Conservation (phyloP, 2,888 invertebrate species). For the Eilema sororculum region DNA sequence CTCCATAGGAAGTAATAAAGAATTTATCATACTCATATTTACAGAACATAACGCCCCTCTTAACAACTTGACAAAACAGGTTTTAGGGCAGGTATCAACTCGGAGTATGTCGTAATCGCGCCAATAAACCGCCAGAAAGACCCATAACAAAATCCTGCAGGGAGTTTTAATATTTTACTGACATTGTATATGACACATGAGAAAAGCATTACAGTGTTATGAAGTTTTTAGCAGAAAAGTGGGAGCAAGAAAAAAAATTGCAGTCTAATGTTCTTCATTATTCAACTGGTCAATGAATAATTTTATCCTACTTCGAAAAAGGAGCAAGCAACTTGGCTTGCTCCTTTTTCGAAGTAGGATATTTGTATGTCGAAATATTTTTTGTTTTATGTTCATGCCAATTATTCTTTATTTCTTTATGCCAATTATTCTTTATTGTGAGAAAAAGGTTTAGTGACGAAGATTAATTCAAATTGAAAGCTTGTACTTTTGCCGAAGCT, state of each 20-base stretch:
- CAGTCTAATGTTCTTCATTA: neutral
- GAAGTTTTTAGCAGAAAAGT: neutral
- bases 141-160: neutral
- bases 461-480: neutral
- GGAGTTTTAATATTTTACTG: conserved; percentile 13
- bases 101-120: conserved; percentile 2
- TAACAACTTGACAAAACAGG: neutral
- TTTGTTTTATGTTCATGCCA: no score
- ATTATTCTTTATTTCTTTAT: neutral
- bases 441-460: neutral
- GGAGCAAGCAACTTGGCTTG: neutral
- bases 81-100: neutral
- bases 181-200: neutral
- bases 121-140: neutral
- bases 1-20: neutral
- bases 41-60: neutral
- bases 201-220: neutral
- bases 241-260: neutral
- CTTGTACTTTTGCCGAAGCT: neutral
- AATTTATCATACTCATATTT: no score
- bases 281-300: neutral
- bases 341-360: no score
- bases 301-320: neutral
- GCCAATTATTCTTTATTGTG: neutral
- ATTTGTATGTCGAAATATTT: neutral